Evolutionary conservation across 2,888 invertebrate genomes (phyloP), one percentile per base, ranked within the genome.

Genomic region (Gerris lacustris): DNA sequence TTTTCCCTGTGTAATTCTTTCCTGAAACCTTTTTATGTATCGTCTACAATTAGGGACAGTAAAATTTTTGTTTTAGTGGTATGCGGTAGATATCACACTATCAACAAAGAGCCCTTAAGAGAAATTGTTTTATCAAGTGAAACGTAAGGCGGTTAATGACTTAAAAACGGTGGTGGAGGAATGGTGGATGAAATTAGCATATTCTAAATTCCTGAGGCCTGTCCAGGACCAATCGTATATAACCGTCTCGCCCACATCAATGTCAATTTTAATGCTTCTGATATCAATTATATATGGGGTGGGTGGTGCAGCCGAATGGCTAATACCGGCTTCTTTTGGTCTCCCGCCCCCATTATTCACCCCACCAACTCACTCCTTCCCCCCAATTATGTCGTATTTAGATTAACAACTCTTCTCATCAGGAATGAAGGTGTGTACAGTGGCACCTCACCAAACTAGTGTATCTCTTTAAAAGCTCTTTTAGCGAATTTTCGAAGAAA

Each of bases 111-210:
- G 31, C 31, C 31, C 31, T 2, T 31, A 31, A 31, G 31, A 31
- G 31, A 31, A 31, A 31, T 31, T 31, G 31, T 31, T 31, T 70
- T 66, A 69, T 18, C 63, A 67, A 67, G 69, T 66, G 66, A 66
- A 63, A 62, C 70, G 63, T 66, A 68, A 47, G 45, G 70, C 43
- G 62, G 43, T 63, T 72, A 69, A 71, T 71, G 71, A 69, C 71
- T 71, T 71, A 71, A 71, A 69, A 71, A 71, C 64, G 66, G 45
- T 66, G 44, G 45, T 55, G 44, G 45, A 45, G 67, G 69, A 71
- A 71, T 71, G 62, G n/a, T n/a, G n/a, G n/a, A n/a, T n/a, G n/a
- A n/a, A n/a, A 71, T 71, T 71, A 71, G 44, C 71, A 71, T 71
- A 71, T 71, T 71, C 69, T 63, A 69, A 63, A 71, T 71, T 71